Evolutionary conservation across 2,888 invertebrate species (phyloP).

Genomic region (Dynastes hyllus): DNA sequence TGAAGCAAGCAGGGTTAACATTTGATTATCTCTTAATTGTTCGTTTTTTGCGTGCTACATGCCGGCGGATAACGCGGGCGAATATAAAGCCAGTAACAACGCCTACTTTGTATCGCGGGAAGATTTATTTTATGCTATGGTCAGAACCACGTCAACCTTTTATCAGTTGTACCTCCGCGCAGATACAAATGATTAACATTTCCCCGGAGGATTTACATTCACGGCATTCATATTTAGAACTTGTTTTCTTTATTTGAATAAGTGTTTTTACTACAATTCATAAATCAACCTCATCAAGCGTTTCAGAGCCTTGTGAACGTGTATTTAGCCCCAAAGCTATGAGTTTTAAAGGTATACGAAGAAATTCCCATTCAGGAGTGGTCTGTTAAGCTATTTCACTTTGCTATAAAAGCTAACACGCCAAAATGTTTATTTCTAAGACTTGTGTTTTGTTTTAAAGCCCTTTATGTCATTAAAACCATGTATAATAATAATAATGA

Average conservation of each 20-base stretch:
- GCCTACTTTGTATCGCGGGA: constrained; percentile 43
- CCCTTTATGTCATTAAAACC: too few species aligned
- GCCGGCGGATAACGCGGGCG: background rate
- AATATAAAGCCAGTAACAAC: constrained; percentile 14
- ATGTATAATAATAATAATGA: too few species aligned
- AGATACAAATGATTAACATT: constrained; percentile 48
- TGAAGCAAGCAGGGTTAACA: constrained; percentile 23
- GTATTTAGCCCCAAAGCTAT: background rate
- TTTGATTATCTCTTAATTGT: constrained; percentile 37
- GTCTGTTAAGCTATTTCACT: too few species aligned
- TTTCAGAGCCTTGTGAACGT: background rate
- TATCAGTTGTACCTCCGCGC: constrained; percentile 40
- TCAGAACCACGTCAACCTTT: constrained; percentile 44
- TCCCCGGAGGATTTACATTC: constrained; percentile 31
- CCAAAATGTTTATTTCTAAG: too few species aligned
- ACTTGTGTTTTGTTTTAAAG: too few species aligned
- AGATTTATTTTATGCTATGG: constrained; percentile 38
- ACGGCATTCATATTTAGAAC: constrained; percentile 15
- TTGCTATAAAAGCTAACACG: too few species aligned
- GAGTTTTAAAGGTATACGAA: too few species aligned
- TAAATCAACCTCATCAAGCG: constrained; percentile 15
- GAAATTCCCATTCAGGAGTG: too few species aligned
- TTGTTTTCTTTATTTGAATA: constrained; percentile 39
- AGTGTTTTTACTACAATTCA: constrained; percentile 34
- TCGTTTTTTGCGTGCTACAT: constrained; percentile 12